phyloP scores from a whole-genome alignment of 2,888 invertebrate species.

The Lithophane ornitopus region DNA sequence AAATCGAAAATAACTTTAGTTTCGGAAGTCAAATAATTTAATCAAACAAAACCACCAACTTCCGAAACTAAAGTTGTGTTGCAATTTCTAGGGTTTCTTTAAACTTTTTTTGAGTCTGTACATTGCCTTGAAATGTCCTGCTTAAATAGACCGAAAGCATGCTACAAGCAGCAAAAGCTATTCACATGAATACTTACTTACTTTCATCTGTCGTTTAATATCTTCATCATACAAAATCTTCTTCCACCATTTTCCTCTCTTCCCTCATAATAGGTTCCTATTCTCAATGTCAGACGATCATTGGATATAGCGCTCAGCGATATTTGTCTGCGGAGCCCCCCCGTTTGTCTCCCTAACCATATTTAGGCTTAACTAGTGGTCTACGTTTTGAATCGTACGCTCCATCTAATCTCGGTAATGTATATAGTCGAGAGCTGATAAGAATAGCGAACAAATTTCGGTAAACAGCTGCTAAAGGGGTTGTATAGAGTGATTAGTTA shows the following conservation, averaged over 20 bases:
- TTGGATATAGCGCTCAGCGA: conserved; percentile 59
- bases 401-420: conserved; percentile 39
- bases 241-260: conserved; percentile 1
- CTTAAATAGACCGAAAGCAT: too few species aligned
- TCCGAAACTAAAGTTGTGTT: too few species aligned
- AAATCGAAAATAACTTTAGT: too few species aligned
- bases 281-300: conserved; percentile 64
- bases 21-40: too few species aligned
- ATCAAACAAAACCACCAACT: neutral
- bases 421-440: conserved; percentile 22
- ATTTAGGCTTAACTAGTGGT: conserved; percentile 63
- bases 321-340: conserved; percentile 62
- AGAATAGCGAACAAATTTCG: conserved; percentile 1
- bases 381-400: conserved; percentile 34
- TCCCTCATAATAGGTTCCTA: conserved; percentile 25
- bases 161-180: too few species aligned
- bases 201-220: too few species aligned
- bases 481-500: conserved; percentile 24
- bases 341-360: conserved; percentile 64
- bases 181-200: too few species aligned
- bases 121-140: too few species aligned
- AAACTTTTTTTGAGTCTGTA: too few species aligned
- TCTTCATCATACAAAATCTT: neutral
- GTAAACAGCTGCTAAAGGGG: neutral
- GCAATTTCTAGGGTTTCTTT: too few species aligned